Base-by-base conservation (phyloP, 1,140 invertebrate species). In the Bombus waltoni region DNA sequence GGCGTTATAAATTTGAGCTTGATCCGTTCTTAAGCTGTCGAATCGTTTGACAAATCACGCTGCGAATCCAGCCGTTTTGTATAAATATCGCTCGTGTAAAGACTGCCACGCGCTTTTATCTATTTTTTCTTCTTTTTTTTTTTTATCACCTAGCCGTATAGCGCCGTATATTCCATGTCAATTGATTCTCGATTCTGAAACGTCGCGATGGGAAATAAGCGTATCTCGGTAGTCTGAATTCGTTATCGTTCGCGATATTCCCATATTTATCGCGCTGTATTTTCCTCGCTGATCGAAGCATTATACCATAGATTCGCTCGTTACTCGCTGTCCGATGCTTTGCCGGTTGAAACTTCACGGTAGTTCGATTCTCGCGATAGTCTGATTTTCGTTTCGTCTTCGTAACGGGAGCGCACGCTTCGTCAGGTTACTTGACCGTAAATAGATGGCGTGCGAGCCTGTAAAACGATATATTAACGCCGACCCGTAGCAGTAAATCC, bases 11-110 rank as follows among this genome's bases (percentile, higher is more conserved):
- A 90, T 91, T 87, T 80, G 65, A 53, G 81, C 75, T 86, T 83
- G 89, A 90, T 90, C 87, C 88, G 87, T 89, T 90, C 89, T 90
- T 90, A 88, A 91, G 81, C 84, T 77, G 89, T 90, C 89, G 81
- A 70, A 44, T 80, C 79, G 68, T 91, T 90, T 91, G 89, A 91
- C 75, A 78, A 73, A 90, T 91, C 59, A 70, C 44, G 71, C 80
- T 47, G 35, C 42, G 47, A 73, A 25, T 32, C 35, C 32, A 22
- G 47, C 66, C 66, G 85, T 79, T 80, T 72, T 68, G 66, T 89
- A 89, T 87, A 89, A 89, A 89, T 77, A 68, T 42, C 80, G 80
- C 32, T 83, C 79, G 70, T 74, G 86, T 77, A 65, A 81, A 89
- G 79, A 82, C 71, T 38, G 59, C 73, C 11, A 42, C 44, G 0